A percentile compares a stretch with the other conserved stretches of the same genome.
Evolutionary conservation across 1,140 invertebrate genomes (phyloP).

Genomic region (Cydia fagiglandana): DNA sequence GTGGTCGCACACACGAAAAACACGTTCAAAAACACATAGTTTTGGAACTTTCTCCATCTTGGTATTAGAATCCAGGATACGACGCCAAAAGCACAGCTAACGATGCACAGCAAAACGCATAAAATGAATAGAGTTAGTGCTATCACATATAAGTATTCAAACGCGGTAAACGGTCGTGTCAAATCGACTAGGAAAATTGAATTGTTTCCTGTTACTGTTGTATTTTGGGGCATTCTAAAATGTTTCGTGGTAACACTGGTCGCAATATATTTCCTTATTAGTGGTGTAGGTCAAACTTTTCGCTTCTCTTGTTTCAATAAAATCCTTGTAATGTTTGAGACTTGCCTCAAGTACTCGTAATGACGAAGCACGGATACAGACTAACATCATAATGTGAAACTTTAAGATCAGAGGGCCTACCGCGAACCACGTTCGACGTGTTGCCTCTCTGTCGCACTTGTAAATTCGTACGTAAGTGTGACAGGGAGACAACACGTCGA

Average conservation of each 20-base stretch:
- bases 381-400: slow-evolving; percentile 3
- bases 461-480: too few relatives aligned
- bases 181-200: neutral
- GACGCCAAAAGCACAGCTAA: neutral
- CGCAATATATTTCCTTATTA: neutral
- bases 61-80: slow-evolving; percentile 8
- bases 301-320: too few relatives aligned
- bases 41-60: slow-evolving; percentile 25
- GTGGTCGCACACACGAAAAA: slow-evolving; percentile 12
- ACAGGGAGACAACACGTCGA: too few relatives aligned
- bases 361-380: neutral
- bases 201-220: slow-evolving; percentile 3
- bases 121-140: neutral
- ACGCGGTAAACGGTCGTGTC: neutral
- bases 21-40: slow-evolving; percentile 19
- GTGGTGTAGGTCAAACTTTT: too few relatives aligned
- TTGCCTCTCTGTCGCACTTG: too few relatives aligned
- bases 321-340: neutral
- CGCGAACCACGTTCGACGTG: too few relatives aligned
- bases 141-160: slow-evolving; percentile 6
- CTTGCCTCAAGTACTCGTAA: neutral
- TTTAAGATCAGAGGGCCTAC: too few relatives aligned
- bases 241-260: neutral
- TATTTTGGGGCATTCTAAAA: neutral
- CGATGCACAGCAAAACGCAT: slow-evolving; percentile 14